Conservation (phyloP, 2,888 invertebrate species). For the Nasonovia ribisnigri region DNA sequence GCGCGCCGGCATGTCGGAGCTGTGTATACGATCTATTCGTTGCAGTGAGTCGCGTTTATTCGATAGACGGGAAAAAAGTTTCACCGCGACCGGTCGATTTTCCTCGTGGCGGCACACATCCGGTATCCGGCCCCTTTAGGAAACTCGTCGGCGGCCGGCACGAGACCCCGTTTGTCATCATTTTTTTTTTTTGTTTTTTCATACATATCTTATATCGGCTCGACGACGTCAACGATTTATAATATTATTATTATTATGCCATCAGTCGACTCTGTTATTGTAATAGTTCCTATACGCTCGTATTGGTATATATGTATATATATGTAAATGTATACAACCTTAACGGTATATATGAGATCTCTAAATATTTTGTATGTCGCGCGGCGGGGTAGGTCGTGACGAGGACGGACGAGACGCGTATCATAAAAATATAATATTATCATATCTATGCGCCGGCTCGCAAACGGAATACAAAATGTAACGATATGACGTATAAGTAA, state of each 20-base stretch:
- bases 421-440: not conserved
- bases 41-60: not conserved
- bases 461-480: not conserved
- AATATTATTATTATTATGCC: constrained; percentile 12
- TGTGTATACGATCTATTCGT: not conserved
- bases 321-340: not conserved
- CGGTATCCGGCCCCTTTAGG: constrained; percentile 59
- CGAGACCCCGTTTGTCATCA: constrained; percentile 37
- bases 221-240: not conserved
- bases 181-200: not conserved
- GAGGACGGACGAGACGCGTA: not conserved
- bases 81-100: constrained; percentile 62
- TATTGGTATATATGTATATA: not conserved
- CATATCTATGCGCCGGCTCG: not conserved
- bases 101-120: constrained; percentile 44
- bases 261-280: not conserved
- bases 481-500: not conserved
- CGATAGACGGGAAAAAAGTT: constrained; percentile 41
- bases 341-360: not conserved
- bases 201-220: not conserved
- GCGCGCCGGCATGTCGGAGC: not conserved
- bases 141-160: constrained; percentile 53
- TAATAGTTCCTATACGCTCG: not conserved
- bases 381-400: not conserved
- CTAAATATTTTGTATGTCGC: not conserved